Evolutionary conservation across 2,797 vertebrate genomes (phyloP).

Genomic region (Erpetoichthys calabaricus): DNA sequence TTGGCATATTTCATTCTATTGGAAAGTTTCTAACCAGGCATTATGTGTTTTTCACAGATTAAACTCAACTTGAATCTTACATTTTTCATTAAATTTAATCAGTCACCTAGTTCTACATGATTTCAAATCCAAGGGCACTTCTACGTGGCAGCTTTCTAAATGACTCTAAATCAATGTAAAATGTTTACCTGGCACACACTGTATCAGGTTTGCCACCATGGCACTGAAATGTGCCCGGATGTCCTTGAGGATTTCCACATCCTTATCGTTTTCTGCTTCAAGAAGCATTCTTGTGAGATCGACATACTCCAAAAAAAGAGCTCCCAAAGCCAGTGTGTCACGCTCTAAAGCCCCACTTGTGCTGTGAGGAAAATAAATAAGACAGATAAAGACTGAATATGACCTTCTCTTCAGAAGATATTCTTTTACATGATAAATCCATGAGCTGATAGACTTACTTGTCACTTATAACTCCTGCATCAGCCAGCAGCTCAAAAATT

Average conservation of each 20-base stretch:
- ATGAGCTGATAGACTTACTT: constrained; percentile 50
- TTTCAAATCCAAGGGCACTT: too few species aligned
- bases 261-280: constrained; percentile 96
- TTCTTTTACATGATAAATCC: not conserved
- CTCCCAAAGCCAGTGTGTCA: constrained; percentile 84
- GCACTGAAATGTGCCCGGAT: constrained; percentile 95
- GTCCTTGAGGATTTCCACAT: constrained; percentile 93
- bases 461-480: constrained; percentile 96
- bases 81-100: too few species aligned
- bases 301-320: constrained; percentile 91
- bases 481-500: constrained; percentile 92
- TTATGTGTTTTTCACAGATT: too few species aligned
- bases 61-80: too few species aligned
- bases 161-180: too few species aligned
- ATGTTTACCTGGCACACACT: constrained; percentile 84
- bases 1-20: too few species aligned
- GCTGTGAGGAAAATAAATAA: constrained; percentile 31
- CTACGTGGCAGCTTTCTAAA: too few species aligned
- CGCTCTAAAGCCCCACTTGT: constrained; percentile 92
- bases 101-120: too few species aligned
- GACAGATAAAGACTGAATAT: constrained; percentile 4
- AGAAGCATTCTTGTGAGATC: constrained; percentile 94
- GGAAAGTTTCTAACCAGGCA: too few species aligned
- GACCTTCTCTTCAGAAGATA: not conserved
- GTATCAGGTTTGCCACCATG: constrained; percentile 97